A percentile compares a stretch with the other conserved stretches of the same genome.
Evolutionary conservation across 2,113 vertebrate species (phyloP).

Genomic region (Miniopterus natalensis): DNA sequence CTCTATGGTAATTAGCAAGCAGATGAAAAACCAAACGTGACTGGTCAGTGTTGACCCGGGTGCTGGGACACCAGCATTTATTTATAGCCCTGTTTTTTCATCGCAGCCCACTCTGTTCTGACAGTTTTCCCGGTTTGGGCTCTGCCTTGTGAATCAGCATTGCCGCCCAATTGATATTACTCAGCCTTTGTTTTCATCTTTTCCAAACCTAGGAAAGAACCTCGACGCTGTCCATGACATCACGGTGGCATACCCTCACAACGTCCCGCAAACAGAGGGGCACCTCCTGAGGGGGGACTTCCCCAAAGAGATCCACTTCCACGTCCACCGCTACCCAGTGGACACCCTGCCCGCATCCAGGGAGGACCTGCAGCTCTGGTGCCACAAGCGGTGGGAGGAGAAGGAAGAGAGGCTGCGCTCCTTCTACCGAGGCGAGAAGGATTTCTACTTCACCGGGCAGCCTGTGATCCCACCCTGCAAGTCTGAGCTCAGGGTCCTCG

Average conservation of each 20-base stretch:
- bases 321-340: conserved; percentile 92
- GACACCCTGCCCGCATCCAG: conserved; percentile 89
- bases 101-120: not conserved
- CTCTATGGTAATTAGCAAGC: conserved; percentile 40
- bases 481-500: conserved; percentile 93
- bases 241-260: conserved; percentile 97
- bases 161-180: not conserved
- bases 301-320: conserved; percentile 97
- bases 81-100: conserved; percentile 24
- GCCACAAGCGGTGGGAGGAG: conserved; percentile 95
- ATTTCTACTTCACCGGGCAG: conserved; percentile 87
- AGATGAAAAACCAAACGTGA: conserved; percentile 16
- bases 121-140: not conserved
- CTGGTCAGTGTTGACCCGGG: not conserved
- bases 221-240: conserved; percentile 97
- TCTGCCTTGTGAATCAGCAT: not conserved
- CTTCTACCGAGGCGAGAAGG: conserved; percentile 92
- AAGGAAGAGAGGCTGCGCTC: conserved; percentile 93
- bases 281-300: conserved; percentile 95
- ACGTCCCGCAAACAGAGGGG: conserved; percentile 97
- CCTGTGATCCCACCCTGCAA: conserved; percentile 94
- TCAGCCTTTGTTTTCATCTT: conserved; percentile 40
- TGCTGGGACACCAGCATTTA: not conserved
- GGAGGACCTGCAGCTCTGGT: conserved; percentile 94
- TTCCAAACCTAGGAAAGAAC: conserved; percentile 91